Evolutionary conservation across 2,797 vertebrate genomes (phyloP).

Genomic region (Brachyalestes nurse): DNA sequence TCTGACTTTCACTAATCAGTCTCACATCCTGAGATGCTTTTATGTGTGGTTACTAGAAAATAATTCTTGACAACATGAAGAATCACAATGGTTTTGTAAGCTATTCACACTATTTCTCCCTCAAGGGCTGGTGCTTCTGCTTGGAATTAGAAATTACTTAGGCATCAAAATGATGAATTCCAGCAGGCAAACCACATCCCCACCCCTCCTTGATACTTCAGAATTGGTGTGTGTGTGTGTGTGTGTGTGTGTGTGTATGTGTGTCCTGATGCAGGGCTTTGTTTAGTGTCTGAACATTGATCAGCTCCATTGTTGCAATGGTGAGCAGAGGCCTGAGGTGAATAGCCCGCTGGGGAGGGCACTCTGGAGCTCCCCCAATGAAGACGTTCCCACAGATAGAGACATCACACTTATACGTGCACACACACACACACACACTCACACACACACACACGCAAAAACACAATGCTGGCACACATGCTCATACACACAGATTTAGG

Average conservation of each 20-base stretch:
- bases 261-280: conserved; percentile 40
- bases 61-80: background rate
- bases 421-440: conserved; percentile 35
- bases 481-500: background rate
- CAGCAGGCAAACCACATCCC: conserved; percentile 3
- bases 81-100: conserved; percentile 4
- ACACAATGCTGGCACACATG: background rate
- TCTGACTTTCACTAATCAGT: background rate
- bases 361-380: conserved; percentile 61
- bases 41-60: conserved; percentile 4
- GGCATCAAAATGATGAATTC: conserved; percentile 6
- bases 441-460: conserved; percentile 9
- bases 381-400: conserved; percentile 71
- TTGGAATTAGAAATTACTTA: conserved; percentile 30
- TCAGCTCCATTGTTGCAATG: conserved; percentile 65
- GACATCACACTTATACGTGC: conserved; percentile 2
- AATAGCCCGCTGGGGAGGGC: conserved; percentile 68
- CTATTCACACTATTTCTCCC: background rate
- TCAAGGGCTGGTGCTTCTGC: conserved; percentile 12
- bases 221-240: conserved; percentile 17
- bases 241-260: conserved; percentile 36
- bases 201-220: background rate
- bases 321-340: conserved; percentile 58
- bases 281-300: conserved; percentile 43
- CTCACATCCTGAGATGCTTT: background rate